Conservation (phyloP, 2,113 vertebrate genomes). For the Dicrurus megarhynchus region DNA sequence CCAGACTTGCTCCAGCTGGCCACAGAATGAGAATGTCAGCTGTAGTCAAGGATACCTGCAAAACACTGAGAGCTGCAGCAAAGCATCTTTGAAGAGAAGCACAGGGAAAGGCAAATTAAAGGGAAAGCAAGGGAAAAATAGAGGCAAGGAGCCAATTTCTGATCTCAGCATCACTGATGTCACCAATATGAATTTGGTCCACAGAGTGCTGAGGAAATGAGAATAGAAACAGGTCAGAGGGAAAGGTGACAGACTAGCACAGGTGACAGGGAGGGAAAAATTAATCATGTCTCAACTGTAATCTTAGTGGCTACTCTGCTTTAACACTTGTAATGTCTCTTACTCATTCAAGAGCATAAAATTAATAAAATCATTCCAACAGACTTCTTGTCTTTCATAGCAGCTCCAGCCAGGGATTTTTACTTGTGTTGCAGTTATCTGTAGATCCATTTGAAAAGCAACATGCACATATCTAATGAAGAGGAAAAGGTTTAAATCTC, state of each 20-base stretch:
- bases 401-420: background rate
- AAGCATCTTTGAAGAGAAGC: background rate
- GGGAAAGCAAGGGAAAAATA: background rate
- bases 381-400: background rate
- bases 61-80: conserved; percentile 2
- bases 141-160: conserved; percentile 51
- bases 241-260: conserved; percentile 18
- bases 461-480: background rate
- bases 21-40: background rate
- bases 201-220: background rate
- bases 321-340: background rate
- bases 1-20: conserved; percentile 43
- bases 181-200: background rate
- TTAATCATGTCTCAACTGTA: conserved; percentile 26
- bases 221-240: background rate
- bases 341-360: background rate
- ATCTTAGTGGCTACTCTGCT: background rate
- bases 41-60: conserved; percentile 69
- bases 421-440: background rate
- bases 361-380: background rate
- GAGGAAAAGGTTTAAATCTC: background rate
- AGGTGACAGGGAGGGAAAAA: conserved; percentile 7
- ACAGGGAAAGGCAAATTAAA: conserved; percentile 12
- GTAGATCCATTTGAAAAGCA: background rate
- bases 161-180: conserved; percentile 51